Evolutionary conservation across 1,140 invertebrate species (phyloP), one percentile per base, ranked within the genome.

Genomic region (Drosophila varians): DNA sequence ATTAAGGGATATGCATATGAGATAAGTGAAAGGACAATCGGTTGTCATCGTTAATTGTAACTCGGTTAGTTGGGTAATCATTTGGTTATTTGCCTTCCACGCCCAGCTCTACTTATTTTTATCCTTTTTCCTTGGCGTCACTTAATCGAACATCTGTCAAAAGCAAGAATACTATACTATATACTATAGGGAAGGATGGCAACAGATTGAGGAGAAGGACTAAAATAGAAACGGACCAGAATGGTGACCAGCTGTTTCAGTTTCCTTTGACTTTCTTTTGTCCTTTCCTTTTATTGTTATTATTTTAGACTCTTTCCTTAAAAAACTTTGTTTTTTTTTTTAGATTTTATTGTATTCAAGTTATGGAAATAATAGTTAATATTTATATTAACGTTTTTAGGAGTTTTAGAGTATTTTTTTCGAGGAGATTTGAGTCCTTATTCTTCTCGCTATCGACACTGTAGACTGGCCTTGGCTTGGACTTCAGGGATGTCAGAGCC

Each of bases 401-500:
- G n/a, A n/a, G n/a, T n/a, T n/a, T n/a, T n/a, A n/a, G n/a, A n/a
- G 8, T 28, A 28, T 36, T 36, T 36, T 36, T 2, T 38, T 36
- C 34, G 7, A 4, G 12, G 7, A n/a, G 11, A 11, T 36, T n/a
- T n/a, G n/a, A n/a, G n/a, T n/a, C n/a, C n/a, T n/a, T n/a, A n/a
- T n/a, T n/a, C 42, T 38, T 34, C 9, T 18, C 38, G 16, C 21
- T 8, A 7, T 28, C 8, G 25, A n/a, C 47, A 47, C 28, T 34
- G 26, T 31, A 9, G 45, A 26, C 21, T 65, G 55, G 54, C 61
- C 40, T 73, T 42, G 53, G 53, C 52, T 25, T 47, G 8, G 19
- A 34, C 36, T 38, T 21, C 21, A 4, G 21, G 45, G 60, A 77
- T 58, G 60, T 76, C 77, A 80, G 53, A 42, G 68, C 77, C 69